Evolutionary conservation across 2,888 invertebrate genomes (phyloP).

Genomic region (Limnephilus marmoratus): DNA sequence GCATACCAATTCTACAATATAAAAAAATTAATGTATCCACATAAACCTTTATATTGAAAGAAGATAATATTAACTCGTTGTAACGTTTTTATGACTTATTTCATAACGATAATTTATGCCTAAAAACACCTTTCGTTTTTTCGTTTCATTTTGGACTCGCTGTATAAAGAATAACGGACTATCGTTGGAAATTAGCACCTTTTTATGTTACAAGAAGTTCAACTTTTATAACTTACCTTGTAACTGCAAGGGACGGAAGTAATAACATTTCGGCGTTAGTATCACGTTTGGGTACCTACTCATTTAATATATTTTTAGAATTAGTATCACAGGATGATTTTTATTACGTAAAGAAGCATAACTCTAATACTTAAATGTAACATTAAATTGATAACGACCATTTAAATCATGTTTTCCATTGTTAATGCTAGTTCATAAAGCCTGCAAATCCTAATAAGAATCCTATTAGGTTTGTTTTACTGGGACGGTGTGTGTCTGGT

Average conservation of each 20-base stretch:
- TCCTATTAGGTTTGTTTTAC: too few relatives aligned
- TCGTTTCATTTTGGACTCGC: neutral
- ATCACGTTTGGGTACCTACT: neutral
- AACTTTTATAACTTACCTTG: slow-evolving; percentile 14
- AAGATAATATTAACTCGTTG: neutral
- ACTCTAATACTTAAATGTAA: neutral
- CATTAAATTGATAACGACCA: neutral
- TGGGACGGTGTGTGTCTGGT: too few relatives aligned
- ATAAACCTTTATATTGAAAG: neutral
- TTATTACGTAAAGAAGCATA: neutral
- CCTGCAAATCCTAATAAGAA: neutral
- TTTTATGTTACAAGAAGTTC: slow-evolving; percentile 16
- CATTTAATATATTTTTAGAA: neutral
- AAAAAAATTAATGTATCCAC: neutral
- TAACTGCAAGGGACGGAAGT: slow-evolving; percentile 20
- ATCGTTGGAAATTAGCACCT: slow-evolving; percentile 22
- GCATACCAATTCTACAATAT: neutral
- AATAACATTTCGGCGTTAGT: slow-evolving; percentile 29
- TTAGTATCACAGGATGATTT: neutral
- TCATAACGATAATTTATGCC: slow-evolving; percentile 35
- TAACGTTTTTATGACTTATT: neutral
- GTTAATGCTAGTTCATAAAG: neutral
- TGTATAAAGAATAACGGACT: slow-evolving; percentile 20
- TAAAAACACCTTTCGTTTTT: slow-evolving; percentile 28
- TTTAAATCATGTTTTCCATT: neutral